A percentile compares a stretch with the other conserved stretches of the same genome.
Evolutionary conservation across 2,888 invertebrate genomes (phyloP).

Genomic region (Oxycera nigricornis): DNA sequence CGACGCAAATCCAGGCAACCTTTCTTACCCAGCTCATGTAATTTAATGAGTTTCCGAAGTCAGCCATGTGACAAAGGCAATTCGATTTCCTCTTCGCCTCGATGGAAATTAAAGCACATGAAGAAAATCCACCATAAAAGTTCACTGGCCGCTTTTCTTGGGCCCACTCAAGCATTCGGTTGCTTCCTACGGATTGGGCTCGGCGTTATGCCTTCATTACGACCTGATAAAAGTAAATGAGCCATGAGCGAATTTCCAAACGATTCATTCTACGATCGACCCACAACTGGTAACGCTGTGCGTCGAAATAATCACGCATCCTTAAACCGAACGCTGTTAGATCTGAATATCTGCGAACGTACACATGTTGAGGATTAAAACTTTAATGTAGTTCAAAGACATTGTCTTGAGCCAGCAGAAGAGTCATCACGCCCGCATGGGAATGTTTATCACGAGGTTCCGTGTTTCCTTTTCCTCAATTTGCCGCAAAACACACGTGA

Average conservation of each 20-base stretch:
- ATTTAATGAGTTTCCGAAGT: background rate
- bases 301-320: background rate
- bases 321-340: too few species aligned
- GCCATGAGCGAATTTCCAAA: background rate
- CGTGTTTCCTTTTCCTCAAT: too few species aligned
- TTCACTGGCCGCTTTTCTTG: background rate
- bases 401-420: background rate
- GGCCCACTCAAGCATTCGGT: background rate
- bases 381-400: background rate
- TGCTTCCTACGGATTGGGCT: background rate
- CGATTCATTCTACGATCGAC: background rate
- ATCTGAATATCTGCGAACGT: too few species aligned
- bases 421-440: background rate
- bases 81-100: too few species aligned
- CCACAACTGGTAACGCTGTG: background rate
- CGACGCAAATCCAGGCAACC: too few species aligned
- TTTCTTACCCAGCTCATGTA: background rate
- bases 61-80: background rate
- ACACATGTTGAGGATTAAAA: too few species aligned
- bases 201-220: background rate
- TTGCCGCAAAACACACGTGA: too few species aligned
- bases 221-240: slow-evolving; percentile 9
- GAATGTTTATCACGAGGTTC: too few species aligned
- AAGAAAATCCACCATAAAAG: background rate
- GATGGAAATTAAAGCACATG: background rate